Evolutionary conservation across 2,797 vertebrate species (phyloP).

Genomic region (Crenichthys baileyi): DNA sequence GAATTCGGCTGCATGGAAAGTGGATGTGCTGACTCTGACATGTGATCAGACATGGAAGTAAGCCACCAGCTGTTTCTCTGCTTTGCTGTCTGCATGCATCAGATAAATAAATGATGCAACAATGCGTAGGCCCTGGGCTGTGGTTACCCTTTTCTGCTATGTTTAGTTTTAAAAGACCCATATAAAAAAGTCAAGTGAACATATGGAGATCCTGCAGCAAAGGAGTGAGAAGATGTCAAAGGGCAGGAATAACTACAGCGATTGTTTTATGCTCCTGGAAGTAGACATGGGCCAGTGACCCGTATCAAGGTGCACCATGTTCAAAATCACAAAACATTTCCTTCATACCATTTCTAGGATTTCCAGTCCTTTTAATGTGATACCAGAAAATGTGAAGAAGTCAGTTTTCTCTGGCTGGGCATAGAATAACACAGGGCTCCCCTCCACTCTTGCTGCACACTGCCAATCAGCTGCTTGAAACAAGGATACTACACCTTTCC

Average conservation of each 20-base stretch:
- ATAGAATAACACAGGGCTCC: background rate
- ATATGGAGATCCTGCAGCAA: background rate
- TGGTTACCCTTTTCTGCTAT: background rate
- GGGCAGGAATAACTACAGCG: conserved; percentile 28
- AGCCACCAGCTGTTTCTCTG: conserved; percentile 11
- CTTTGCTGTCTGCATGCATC: background rate
- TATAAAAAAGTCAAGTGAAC: background rate
- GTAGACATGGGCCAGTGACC: background rate
- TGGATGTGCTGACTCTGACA: background rate
- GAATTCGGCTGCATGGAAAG: conserved; percentile 22
- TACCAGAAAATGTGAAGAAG: too few species aligned
- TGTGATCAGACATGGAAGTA: conserved; percentile 23
- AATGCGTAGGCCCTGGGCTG: background rate
- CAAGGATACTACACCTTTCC: background rate
- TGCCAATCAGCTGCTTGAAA: background rate
- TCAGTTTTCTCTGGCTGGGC: background rate
- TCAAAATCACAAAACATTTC: background rate
- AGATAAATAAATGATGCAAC: conserved; percentile 8
- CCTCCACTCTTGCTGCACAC: too few species aligned
- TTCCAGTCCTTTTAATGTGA: too few species aligned
- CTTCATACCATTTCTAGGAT: background rate
- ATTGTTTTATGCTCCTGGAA: conserved; percentile 33
- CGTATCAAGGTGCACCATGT: background rate
- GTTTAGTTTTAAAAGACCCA: background rate
- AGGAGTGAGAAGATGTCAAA: background rate